phyloP scores from a whole-genome alignment of 2,797 vertebrate genomes.

The Coregonus suidteri region DNA sequence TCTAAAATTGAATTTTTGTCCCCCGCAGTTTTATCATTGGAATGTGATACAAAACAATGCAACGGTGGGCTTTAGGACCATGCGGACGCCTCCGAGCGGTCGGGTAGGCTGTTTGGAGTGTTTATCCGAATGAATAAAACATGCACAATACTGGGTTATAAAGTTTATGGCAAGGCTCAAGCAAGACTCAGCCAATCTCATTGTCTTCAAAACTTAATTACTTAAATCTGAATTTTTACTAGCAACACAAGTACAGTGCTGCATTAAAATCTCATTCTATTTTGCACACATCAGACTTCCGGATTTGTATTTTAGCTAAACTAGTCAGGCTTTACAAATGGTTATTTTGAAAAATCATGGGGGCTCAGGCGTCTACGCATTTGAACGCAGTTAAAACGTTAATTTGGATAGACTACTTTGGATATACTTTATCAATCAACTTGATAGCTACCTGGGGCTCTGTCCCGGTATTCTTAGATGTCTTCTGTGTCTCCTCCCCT shows the following conservation, averaged over 20 bases:
- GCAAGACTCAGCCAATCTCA: not conserved
- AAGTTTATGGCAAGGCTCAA: not conserved
- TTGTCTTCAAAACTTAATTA: not conserved
- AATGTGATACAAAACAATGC: too few relatives aligned
- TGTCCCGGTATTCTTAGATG: conserved; percentile 46
- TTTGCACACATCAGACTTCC: conserved; percentile 1
- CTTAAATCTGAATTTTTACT: not conserved
- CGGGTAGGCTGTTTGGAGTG: too few relatives aligned
- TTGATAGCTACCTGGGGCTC: conserved; percentile 38
- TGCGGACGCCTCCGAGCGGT: too few relatives aligned
- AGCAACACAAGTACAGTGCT: conserved; percentile 4
- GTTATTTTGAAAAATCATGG: conserved; percentile 6
- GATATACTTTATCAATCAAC: conserved; percentile 24
- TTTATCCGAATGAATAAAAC: too few relatives aligned
- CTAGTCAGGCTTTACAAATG: conserved; percentile 1
- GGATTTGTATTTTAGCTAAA: not conserved
- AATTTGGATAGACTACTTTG: conserved; percentile 31
- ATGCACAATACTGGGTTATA: conserved; percentile 15
- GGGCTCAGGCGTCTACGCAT: not conserved
- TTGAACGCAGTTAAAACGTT: conserved; percentile 26
- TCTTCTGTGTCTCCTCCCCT: conserved; percentile 63
- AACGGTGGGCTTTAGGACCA: too few relatives aligned
- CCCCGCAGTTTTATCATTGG: too few relatives aligned
- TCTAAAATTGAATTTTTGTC: too few relatives aligned
- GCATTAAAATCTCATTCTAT: conserved; percentile 1